Conservation (phyloP, 2,797 vertebrate genomes). For the Gila robusta region DNA sequence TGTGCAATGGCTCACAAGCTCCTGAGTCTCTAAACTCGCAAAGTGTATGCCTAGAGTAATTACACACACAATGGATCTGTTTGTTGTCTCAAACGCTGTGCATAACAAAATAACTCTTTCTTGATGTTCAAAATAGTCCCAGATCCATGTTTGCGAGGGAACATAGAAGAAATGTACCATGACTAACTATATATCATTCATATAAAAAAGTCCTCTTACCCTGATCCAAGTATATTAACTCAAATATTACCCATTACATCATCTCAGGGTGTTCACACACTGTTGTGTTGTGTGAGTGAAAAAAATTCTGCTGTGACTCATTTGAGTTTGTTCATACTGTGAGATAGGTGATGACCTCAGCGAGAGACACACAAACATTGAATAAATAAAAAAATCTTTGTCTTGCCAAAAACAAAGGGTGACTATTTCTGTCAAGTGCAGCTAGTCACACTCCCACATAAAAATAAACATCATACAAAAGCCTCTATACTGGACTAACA, state of each 20-base stretch:
- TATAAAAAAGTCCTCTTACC: neutral
- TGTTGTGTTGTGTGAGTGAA: conserved; percentile 44
- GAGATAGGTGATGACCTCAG: conserved; percentile 46
- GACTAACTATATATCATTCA: neutral
- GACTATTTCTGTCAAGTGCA: conserved; percentile 5
- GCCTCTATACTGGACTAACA: neutral
- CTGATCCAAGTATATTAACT: neutral
- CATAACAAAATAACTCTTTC: neutral
- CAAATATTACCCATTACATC: conserved; percentile 1
- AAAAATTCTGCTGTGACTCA: conserved; percentile 29
- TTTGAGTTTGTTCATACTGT: conserved; percentile 29
- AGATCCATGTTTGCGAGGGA: neutral
- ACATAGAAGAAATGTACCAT: neutral
- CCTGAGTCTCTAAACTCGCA: neutral
- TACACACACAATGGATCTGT: neutral
- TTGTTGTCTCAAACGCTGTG: neutral
- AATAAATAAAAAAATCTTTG: neutral
- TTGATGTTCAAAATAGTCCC: neutral
- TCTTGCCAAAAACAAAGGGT: conserved; percentile 27
- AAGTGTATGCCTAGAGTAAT: neutral
- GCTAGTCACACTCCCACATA: neutral
- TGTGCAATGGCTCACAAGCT: neutral
- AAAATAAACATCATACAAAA: neutral
- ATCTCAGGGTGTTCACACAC: conserved; percentile 10
- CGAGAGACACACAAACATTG: conserved; percentile 15